Conservation (phyloP, 2,888 invertebrate species). For the Acleris cristana region DNA sequence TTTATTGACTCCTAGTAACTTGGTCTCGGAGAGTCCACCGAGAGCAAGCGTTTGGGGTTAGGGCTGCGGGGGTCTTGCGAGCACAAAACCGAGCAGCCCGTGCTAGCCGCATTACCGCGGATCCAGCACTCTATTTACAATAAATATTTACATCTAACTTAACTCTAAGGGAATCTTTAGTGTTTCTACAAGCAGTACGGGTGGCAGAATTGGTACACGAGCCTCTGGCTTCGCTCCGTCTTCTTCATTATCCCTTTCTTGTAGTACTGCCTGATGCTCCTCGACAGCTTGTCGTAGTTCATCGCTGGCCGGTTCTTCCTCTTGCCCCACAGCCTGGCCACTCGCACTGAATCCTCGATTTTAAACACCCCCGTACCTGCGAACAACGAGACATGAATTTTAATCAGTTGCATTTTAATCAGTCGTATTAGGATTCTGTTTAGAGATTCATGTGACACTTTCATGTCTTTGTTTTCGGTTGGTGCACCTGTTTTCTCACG, state of each 20-base stretch:
- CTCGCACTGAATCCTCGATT: conserved; percentile 98
- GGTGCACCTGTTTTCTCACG: background rate
- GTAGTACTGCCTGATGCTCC: conserved; percentile 99
- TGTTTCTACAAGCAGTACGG: conserved; percentile 91
- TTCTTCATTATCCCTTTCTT: conserved; percentile 99
- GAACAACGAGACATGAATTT: conserved; percentile 63
- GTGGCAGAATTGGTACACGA: conserved; percentile 99
- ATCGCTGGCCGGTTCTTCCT: conserved; percentile 99
- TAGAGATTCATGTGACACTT: conserved; percentile 10
- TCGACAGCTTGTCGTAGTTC: conserved; percentile 99
- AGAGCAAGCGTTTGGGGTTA: conserved; percentile 50
- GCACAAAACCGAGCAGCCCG: conserved; percentile 69
- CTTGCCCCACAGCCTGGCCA: conserved; percentile 99
- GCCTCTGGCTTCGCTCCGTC: conserved; percentile 97
- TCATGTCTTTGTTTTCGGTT: background rate
- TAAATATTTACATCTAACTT: conserved; percentile 43
- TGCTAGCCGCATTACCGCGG: conserved; percentile 80
- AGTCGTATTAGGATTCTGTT: conserved; percentile 16
- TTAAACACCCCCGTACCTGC: conserved; percentile 96
- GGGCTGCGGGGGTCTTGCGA: conserved; percentile 67
- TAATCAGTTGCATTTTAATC: conserved; percentile 49
- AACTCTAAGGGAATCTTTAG: conserved; percentile 50
- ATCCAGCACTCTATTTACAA: conserved; percentile 61
- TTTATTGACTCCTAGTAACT: conserved; percentile 61
- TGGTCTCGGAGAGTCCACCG: conserved; percentile 50